Base-by-base conservation (phyloP, 2,113 vertebrate species). In the Fulmarus glacialis region DNA sequence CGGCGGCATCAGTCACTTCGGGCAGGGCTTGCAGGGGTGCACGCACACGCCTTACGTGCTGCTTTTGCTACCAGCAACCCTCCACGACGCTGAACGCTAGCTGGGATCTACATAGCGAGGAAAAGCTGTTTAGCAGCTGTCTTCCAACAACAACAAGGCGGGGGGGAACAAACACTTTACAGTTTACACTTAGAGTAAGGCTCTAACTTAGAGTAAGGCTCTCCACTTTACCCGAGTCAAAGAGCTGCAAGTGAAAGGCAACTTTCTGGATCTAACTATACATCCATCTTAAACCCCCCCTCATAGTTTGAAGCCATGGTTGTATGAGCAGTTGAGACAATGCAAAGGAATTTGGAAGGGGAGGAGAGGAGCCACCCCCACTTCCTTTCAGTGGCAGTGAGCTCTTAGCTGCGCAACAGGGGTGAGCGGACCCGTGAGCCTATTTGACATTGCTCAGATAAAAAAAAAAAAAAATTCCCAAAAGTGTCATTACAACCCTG, bases 41-140 rank as follows among this genome's bases (percentile, higher is more conserved):
- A 4, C 3, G 26, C 17, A 20, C 38, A 15, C 0, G 11, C 3
- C 1, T 30, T 34, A 48, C 0, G 0, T 12, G 34, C 94, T 53
- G 73, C 2, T 92, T 71, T 72, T 92, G n/a, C 32, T 56, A 29
- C 58, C n/a, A 50, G 34, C 42, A 56, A 12, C 18, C 24, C 18
- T 16, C 32, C n/a, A 36, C 23, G 45, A 64, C 0, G 8, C 56
- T 58, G 59, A 85, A 36, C 27, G 4, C 8, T 6, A 66, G 10
- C 21, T 52, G 63, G 43, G 32, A 29, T 45, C 56, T 19, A 26
- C 3, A 5, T 2, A 60, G 81, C 58, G 84, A 77, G 26, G 40
- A 77, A 87, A 77, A 82, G 29, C 6, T 36, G 29, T 47, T 89
- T 58, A 78, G 62, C 32, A 74, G 34, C 43, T 59, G 47, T 53